Base-by-base conservation (phyloP, 2,797 vertebrate genomes). In the Schizopygopsis pylzovi region DNA sequence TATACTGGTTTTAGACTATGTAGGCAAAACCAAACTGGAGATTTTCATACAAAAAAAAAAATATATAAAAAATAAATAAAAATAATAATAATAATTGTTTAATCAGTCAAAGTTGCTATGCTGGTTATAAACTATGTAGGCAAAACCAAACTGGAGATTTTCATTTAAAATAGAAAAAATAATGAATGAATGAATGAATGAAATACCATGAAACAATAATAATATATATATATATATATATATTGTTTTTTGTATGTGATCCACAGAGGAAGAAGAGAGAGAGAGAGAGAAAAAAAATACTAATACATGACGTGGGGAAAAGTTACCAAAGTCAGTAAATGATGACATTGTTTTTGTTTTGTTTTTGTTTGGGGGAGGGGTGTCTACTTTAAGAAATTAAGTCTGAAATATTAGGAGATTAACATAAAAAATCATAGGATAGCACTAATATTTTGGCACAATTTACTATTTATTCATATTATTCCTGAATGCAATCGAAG, bases 381-480 rank as follows among this genome's bases (percentile, higher is more conserved):
- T 33, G 7, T 41, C 20, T 56, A 20, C 9, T 72, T 45, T 72
- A 72, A 25, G n/a, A 10, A 76, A 12, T 52, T 52, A 56, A 41
- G 4, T 41, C 12, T 77, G n/a, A 5, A 11, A 6, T 45, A 41
- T 43, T 61, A 59, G 49, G 28, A 52, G 4, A 63, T 52, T 65
- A 76, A 2, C 28, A 83, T 83, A n/a, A 65, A 33, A 52, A 25
- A 81, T 71, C 63, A 68, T 70, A 54, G 2, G 4, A 45, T 12
- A 33, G 11, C 8, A 12, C 20, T 49, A 77, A 37, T 63, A 37
- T 77, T 28, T 54, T 41, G 33, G 22, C 22, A 67, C 15, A 22
- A 28, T 77, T 54, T 68, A 15, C 22, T 9, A 28, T 54, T 43
- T 25, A 68, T 77, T 43, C 54, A 76, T 67, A 84, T 41, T 68